A percentile compares a stretch with the other conserved stretches of the same genome.
Conservation (phyloP, 2,888 invertebrate species). For the Busseola fusca region DNA sequence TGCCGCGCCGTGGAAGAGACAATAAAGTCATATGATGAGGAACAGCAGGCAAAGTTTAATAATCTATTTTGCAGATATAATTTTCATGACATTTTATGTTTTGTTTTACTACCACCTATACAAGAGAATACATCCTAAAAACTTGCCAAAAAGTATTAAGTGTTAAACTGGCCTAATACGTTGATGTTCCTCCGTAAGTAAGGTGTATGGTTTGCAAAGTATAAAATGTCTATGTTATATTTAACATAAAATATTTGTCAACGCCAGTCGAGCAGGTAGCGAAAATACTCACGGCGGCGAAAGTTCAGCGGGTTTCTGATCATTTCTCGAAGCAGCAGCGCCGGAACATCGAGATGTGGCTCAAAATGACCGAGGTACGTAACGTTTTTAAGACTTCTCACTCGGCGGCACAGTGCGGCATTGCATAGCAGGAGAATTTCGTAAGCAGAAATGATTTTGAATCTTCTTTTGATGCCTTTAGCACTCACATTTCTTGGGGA, state of each 20-base stretch:
- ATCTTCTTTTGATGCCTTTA: background rate
- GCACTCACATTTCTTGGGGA: background rate
- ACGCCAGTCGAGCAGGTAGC: slow-evolving; percentile 98
- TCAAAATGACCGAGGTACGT: slow-evolving; percentile 96
- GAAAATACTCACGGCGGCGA: slow-evolving; percentile 97
- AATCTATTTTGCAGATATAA: background rate
- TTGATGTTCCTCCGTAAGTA: background rate
- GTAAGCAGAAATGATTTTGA: background rate
- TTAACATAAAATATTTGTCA: slow-evolving; percentile 64
- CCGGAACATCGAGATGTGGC: slow-evolving; percentile 99
- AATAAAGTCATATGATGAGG: background rate
- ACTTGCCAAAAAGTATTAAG: background rate
- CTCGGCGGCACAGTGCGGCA: background rate
- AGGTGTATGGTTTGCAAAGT: slow-evolving; percentile 24
- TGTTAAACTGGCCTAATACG: background rate
- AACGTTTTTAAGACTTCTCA: background rate
- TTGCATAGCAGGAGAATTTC: background rate
- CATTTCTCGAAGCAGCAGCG: slow-evolving; percentile 99
- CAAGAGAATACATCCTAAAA: background rate
- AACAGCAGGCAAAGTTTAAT: background rate
- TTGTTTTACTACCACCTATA: slow-evolving; percentile 2
- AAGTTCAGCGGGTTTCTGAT: slow-evolving; percentile 99
- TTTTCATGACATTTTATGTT: slow-evolving; percentile 39
- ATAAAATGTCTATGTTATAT: slow-evolving; percentile 45
- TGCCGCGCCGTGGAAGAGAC: background rate